Evolutionary conservation across 1,140 invertebrate genomes (phyloP).

Genomic region (Propsilocerus akamusi): DNA sequence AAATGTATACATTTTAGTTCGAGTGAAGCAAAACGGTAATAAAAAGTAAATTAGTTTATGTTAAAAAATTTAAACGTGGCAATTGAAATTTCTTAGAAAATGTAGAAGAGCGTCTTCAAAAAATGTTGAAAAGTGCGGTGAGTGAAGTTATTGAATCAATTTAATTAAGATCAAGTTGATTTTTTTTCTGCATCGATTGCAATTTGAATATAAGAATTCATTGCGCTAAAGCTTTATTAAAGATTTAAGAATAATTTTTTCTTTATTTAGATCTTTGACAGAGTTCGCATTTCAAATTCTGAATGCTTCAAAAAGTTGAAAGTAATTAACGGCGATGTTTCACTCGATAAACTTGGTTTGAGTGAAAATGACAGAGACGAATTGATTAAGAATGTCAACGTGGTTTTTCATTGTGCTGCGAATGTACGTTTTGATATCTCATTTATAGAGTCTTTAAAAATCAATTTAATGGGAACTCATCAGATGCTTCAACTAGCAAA

Average conservation of each 20-base stretch:
- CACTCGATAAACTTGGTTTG: conserved; percentile 54
- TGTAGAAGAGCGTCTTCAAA: no score
- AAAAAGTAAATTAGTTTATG: no score
- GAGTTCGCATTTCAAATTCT: conserved; percentile 33
- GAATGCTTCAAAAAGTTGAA: conserved; percentile 52
- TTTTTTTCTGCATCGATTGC: no score
- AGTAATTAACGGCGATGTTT: conserved; percentile 68
- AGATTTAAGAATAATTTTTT: no score
- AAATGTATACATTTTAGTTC: conserved; percentile 43
- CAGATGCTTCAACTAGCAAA: conserved; percentile 42
- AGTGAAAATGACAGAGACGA: conserved; percentile 36
- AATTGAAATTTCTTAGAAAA: no score
- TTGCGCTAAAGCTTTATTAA: no score
- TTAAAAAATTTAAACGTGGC: no score
- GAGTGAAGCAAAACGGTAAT: no score
- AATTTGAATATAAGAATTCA: no score
- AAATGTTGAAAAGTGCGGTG: no score
- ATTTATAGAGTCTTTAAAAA: conserved; percentile 44
- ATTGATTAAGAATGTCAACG: conserved; percentile 40
- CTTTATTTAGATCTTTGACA: conserved; percentile 53
- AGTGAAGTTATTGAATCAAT: no score
- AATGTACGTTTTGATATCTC: conserved; percentile 83
- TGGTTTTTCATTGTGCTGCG: conserved; percentile 82
- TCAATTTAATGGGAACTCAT: conserved; percentile 46
- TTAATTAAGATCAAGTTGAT: no score